These are phyloP conservation scores for Chydorus sphaericus DNA, from an alignment of 2,888 invertebrate genomes.

Conservation along the genomic window DNA sequence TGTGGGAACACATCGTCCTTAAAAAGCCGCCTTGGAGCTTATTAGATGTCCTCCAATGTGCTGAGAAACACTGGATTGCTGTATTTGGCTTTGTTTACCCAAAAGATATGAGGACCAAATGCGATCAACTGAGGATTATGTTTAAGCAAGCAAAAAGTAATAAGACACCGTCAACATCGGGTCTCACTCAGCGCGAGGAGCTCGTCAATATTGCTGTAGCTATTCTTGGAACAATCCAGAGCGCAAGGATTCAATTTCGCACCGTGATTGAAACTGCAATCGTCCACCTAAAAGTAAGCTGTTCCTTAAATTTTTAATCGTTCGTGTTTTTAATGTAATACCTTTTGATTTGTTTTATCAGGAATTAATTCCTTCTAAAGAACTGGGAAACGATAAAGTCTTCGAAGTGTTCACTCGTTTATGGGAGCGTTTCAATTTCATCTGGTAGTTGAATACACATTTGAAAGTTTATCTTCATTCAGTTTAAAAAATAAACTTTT, in stretches of 20 bases:
- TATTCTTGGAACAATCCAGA: not conserved
- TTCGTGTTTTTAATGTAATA: not conserved
- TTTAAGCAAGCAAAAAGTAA: not conserved
- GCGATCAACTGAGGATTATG: not conserved
- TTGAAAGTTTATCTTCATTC: not conserved
- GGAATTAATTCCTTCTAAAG: not conserved
- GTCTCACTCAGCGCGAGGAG: not conserved
- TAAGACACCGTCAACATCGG: too few relatives aligned
- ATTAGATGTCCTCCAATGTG: conserved; percentile 25
- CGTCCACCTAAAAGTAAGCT: not conserved
- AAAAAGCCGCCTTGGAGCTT: conserved; percentile 29
- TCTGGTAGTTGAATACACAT: not conserved
- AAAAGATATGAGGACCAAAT: not conserved
- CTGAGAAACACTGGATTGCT: conserved; percentile 30
- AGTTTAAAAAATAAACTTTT: not conserved
- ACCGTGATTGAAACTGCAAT: not conserved
- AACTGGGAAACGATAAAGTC: not conserved
- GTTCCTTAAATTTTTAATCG: not conserved
- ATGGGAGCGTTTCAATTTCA: not conserved
- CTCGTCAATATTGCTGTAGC: not conserved
- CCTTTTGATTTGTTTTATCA: not conserved
- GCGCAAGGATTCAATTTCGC: not conserved
- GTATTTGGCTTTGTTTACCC: conserved; percentile 20
- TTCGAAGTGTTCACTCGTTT: not conserved
- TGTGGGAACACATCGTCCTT: conserved; percentile 26